These are phyloP conservation scores for Pyrocephalus nanus DNA, from an alignment of 2,797 vertebrate genomes.

Conservation along the genomic window DNA sequence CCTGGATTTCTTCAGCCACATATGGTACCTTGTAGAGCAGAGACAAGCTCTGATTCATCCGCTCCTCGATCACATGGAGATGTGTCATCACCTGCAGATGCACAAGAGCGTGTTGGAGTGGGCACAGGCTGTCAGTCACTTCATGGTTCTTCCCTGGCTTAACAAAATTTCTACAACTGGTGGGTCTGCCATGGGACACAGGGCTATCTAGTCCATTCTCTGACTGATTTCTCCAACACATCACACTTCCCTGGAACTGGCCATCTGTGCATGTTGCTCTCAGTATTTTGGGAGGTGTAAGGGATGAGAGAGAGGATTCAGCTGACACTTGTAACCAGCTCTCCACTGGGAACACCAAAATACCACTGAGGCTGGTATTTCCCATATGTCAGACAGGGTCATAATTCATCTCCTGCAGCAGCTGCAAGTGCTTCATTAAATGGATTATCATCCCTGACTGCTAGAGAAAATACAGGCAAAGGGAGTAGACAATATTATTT, in stretches of 20 bases:
- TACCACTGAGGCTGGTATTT: background rate
- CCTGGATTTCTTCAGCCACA: conserved; percentile 95
- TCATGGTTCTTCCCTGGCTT: background rate
- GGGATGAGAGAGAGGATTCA: background rate
- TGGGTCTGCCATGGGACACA: background rate
- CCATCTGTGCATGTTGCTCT: rapidly evolving
- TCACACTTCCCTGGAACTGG: background rate
- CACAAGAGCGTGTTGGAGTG: background rate
- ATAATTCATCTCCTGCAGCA: background rate
- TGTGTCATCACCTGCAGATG: conserved; percentile 92
- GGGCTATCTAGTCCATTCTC: background rate
- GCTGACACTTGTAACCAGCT: background rate
- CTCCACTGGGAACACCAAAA: background rate
- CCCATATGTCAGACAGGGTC: background rate
- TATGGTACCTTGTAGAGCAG: conserved; percentile 97
- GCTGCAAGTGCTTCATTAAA: background rate
- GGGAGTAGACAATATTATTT: background rate
- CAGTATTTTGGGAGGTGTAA: background rate
- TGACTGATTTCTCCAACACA: rapidly evolving
- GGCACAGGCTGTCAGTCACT: background rate
- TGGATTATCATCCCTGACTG: background rate
- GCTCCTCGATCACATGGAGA: conserved; percentile 95
- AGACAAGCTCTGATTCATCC: conserved; percentile 97
- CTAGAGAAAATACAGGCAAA: background rate
- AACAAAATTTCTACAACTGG: background rate